These are phyloP conservation scores for Pomatorhinus ruficollis DNA, from an alignment of 2,113 vertebrate species.

Conservation along the genomic window DNA sequence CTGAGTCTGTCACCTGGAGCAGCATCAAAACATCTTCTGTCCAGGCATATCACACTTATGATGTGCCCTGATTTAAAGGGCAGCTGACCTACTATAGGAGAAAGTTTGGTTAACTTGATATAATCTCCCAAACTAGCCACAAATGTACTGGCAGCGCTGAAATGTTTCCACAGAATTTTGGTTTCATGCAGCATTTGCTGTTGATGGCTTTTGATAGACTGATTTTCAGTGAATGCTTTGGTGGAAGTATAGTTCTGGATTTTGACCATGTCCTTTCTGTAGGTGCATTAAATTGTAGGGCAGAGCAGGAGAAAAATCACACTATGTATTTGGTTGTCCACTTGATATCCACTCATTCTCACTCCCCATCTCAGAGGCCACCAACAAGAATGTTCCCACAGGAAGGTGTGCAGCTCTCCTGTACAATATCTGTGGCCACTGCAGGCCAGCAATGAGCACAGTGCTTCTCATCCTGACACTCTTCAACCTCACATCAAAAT, in stretches of 20 bases:
- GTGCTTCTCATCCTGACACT: neutral
- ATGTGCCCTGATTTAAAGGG: neutral
- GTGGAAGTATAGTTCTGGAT: neutral
- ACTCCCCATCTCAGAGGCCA: neutral
- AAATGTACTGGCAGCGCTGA: neutral
- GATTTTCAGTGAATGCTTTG: neutral
- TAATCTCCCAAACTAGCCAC: neutral
- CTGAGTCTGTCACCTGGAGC: neutral
- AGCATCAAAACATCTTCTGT: neutral
- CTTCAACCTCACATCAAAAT: neutral
- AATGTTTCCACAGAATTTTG: neutral
- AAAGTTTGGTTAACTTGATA: neutral
- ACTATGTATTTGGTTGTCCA: neutral
- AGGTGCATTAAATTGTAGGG: neutral
- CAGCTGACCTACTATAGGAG: neutral
- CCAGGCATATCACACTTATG: neutral
- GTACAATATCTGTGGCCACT: neutral
- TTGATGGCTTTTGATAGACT: neutral
- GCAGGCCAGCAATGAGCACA: neutral
- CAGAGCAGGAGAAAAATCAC: neutral
- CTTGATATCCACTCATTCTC: fast-evolving
- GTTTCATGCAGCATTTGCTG: neutral
- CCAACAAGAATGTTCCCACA: neutral
- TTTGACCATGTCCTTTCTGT: neutral
- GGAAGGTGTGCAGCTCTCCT: neutral